Conservation (phyloP, 2,113 vertebrate species). For the Sinocyclocheilus anshuiensis region DNA sequence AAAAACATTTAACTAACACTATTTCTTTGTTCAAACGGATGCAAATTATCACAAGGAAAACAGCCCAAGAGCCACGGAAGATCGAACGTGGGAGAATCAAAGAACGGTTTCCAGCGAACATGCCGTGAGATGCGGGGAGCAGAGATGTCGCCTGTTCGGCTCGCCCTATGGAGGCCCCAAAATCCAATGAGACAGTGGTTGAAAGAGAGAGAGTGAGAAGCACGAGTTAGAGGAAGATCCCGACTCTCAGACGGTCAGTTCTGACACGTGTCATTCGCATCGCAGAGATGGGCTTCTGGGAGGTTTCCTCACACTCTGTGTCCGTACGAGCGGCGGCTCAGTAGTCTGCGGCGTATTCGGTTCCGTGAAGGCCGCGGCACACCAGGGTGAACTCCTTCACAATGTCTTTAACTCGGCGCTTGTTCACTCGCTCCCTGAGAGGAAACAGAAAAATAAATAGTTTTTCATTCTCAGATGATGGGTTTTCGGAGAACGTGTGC, state of each 20-base stretch:
- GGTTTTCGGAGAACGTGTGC: not conserved
- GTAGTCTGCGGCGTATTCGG: slow-evolving; percentile 98
- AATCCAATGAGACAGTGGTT: slow-evolving; percentile 11
- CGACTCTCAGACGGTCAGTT: slow-evolving; percentile 23
- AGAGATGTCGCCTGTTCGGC: slow-evolving; percentile 35
- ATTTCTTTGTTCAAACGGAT: slow-evolving; percentile 69
- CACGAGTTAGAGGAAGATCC: slow-evolving; percentile 12
- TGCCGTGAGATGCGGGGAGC: slow-evolving; percentile 54
- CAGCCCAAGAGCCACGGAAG: slow-evolving; percentile 74
- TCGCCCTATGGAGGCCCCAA: slow-evolving; percentile 12
- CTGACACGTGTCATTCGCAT: slow-evolving; percentile 50
- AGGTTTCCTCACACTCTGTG: slow-evolving; percentile 54
- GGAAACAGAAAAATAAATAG: not conserved
- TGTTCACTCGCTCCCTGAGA: slow-evolving; percentile 95
- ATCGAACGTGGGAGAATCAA: slow-evolving; percentile 65
- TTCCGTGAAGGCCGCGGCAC: slow-evolving; percentile 96
- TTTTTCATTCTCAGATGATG: not conserved
- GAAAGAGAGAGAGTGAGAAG: slow-evolving; percentile 36
- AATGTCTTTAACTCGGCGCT: slow-evolving; percentile 94
- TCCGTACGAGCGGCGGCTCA: slow-evolving; percentile 68
- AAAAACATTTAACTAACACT: slow-evolving; percentile 70
- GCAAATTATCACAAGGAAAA: slow-evolving; percentile 72
- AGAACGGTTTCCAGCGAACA: slow-evolving; percentile 50
- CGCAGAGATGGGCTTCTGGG: not conserved
- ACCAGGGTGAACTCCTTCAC: slow-evolving; percentile 98